Evolutionary conservation across 2,113 vertebrate species (phyloP), one percentile per base, ranked within the genome.

Genomic region (Alaudala cheleensis): DNA sequence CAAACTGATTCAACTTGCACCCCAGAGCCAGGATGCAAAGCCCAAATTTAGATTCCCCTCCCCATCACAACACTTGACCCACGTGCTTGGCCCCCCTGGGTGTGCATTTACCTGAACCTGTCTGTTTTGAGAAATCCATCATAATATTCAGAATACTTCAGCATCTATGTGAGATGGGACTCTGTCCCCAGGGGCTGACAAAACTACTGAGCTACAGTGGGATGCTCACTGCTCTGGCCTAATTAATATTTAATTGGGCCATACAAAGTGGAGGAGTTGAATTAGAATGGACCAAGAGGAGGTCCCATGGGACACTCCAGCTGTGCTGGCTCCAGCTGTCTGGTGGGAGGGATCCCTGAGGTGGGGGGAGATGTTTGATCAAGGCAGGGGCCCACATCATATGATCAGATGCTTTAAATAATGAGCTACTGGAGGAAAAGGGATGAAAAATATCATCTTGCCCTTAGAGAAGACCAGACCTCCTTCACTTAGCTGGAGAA

Each of bases 61-160:
- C 33, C 29, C 21, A 6, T 25, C 45, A 33, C 37, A 86, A 37
- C 28, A 5, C n/a, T 16, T 54, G 14, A 44, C n/a, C 21, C 23
- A 53, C 0, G 0, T 19, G 18, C 24, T 74, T 51, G 37, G 19
- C 8, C 5, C 22, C 47, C 34, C 29, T 2, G 5, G 12, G 42
- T 71, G 29, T 85, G 24, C 0, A 0, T 24, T 40, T 44, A 67
- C 13, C 49, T 44, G 65, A 58, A 47, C 0, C 0, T 29, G 1
- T 25, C 45, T 76, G 28, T 64, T 67, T 73, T 28, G 22, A n/a
- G 49, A 85, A 77, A 76, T 33, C 42, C 71, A 77, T 82, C 18
- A 7, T 2, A 50, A 53, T n/a, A n/a, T n/a, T n/a, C n/a, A 40
- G 91, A 91, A 87, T 57, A 11, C 26, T 67, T 67, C 57, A 57